Base-by-base conservation (phyloP, 1,140 invertebrate genomes). In the Drosophila bocqueti region DNA sequence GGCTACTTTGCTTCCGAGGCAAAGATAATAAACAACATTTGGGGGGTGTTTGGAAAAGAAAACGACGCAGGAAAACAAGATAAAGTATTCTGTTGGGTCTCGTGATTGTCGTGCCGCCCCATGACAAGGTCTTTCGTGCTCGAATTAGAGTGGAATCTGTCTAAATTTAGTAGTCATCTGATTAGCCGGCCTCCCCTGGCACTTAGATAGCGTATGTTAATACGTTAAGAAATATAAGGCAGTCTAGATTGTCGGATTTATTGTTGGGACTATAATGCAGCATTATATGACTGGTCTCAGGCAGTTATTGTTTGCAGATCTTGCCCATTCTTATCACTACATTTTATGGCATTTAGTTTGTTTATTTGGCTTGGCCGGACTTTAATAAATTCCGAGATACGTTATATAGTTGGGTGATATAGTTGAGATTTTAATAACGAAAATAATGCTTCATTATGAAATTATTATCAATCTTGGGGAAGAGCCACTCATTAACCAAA, bases 101-200 rank as follows among this genome's bases (percentile, higher is more conserved):
- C 84, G 83, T 87, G 84, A 89, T 83, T 86, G 80, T 86, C 80
- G 80, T 79, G 66, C 80, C 36, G 60, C 78, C 68, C 47, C 42
- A 21, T 38, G 55, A 61, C 68, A 62, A 54, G 59, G 79, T 61
- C 67, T 63, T 45, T 34, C 34, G 46, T 15, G 50, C 77, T 55
- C 26, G 38, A 60, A 38, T 42, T 59, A 49, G 55, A 57, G 46
- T 29, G 49, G 47, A 57, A 68, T 63, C 62, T 75, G 63, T 87
- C 83, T 89, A 89, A 86, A 76, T 89, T 83, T 89, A 89, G 83
- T 83, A 76, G 59, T 73, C 63, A 76, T 83, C 76, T 36, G 62
- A 69, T 86, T 72, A 67, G 75, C 57, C 67, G 61, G 50, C 40
- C 73, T 60, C 31, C 67, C 40, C 34, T 49, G 49, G 45, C 72